Base-by-base conservation (phyloP, 2,797 vertebrate species). In the Choloepus didactylus region DNA sequence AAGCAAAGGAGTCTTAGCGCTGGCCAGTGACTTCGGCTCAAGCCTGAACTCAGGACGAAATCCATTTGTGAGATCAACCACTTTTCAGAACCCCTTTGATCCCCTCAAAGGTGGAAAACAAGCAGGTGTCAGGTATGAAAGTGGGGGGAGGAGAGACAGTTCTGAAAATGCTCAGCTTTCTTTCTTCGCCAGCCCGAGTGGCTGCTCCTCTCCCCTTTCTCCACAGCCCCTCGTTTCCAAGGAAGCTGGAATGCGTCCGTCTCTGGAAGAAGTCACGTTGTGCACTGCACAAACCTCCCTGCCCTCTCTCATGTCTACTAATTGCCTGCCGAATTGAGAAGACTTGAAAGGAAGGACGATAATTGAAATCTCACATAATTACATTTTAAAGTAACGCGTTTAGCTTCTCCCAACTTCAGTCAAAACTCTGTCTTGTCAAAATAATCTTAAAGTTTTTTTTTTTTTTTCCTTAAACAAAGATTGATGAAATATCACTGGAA, bases 311-410 rank as follows among this genome's bases (percentile, higher is more conserved):
- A 85, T 15, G 51, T 92, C 91, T 38, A 14, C 91, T 96, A 82
- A 97, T 94, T 95, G 96, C 94, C 91, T 85, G 89, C 89, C 4
- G 16, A 79, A 84, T 46, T 1, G 31, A 89, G 87, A 49, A 96
- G 83, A 85, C 80, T 72, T 84, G 60, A 94, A 96, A 94, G 91
- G 49, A 69, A 35, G 84, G 81, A 62, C 25, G 96, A 87, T 97
- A 95, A 97, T 93, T 97, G 97, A 97, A 96, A 95, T 94, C 94
- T 95, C 89, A 72, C 93, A 73, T 97, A 97, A 97, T 98, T 97
- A 96, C 97, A 97, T 95, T 96, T 98, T 83, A 82, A 97, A 96
- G 93, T 44, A 60, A 95, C 9, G 59, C 96, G 96, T 97, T 97
- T 93, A 87, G 95, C 92, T 66, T 96, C 89, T 88, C 87, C 93